Percentiles rank a stretch among this genome's conserved stretches.
Conservation (phyloP, 2,888 invertebrate species). For the Chydorus sphaericus region DNA sequence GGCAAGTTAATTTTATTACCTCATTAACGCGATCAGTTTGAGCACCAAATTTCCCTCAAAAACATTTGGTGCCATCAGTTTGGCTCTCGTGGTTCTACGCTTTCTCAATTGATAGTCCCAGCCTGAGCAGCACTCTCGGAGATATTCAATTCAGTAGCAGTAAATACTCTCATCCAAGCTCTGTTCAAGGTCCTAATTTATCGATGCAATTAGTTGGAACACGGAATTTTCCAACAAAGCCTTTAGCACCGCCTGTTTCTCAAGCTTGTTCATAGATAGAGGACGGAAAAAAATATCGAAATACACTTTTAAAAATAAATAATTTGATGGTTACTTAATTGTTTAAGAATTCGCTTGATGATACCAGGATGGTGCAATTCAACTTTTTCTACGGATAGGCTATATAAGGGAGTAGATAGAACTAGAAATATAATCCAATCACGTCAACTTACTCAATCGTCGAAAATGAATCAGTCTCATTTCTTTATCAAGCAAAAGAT, state of each 20-base stretch:
- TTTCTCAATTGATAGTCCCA: slow-evolving; percentile 67
- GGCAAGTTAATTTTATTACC: not conserved
- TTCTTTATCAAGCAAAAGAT: too few relatives aligned
- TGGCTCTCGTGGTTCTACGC: slow-evolving; percentile 71
- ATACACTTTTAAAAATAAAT: too few relatives aligned
- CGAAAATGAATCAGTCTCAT: too few relatives aligned
- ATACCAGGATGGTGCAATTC: too few relatives aligned
- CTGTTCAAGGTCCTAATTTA: slow-evolving; percentile 29
- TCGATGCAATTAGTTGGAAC: slow-evolving; percentile 32
- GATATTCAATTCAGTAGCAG: not conserved
- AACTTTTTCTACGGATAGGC: too few relatives aligned
- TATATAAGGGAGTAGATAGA: too few relatives aligned
- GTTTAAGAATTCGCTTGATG: too few relatives aligned
- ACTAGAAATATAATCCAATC: too few relatives aligned
- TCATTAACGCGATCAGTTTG: slow-evolving; percentile 63
- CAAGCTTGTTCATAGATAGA: slow-evolving; percentile 67
- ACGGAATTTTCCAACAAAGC: slow-evolving; percentile 35
- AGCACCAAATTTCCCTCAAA: slow-evolving; percentile 64
- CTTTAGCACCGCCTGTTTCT: slow-evolving; percentile 37
- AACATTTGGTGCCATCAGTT: slow-evolving; percentile 60
- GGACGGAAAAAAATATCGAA: too few relatives aligned
- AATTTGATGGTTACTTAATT: too few relatives aligned
- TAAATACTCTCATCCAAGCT: slow-evolving; percentile 7
- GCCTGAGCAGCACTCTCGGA: slow-evolving; percentile 40
- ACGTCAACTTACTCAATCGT: too few relatives aligned